Evolutionary conservation across 30 jellyfish, hydroid and myxozoan genomes (phyloP), one percentile per base, ranked within the genome.

Genomic region (Chrysaora quinquecirrha): DNA sequence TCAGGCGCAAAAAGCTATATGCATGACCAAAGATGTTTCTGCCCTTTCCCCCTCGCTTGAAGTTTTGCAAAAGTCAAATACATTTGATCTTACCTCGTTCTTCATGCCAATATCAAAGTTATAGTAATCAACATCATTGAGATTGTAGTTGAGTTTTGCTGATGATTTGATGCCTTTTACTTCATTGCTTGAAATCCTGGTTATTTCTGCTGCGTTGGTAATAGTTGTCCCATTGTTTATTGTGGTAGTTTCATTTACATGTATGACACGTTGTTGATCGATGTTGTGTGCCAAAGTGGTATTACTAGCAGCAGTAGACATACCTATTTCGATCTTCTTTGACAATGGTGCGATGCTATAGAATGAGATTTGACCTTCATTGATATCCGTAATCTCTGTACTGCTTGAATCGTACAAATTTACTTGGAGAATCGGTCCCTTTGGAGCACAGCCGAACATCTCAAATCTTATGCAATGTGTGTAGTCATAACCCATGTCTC

Each of bases 401-500:
- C 21, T 32, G 66, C 18, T 35, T 9, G 9, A 27, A 11, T 3
- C 49, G 71, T 1, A 24, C 14, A 0, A 7, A 12, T 22, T 23
- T n/a, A n/a, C n/a, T 21, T 16, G 20, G 43, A 30, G 20, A 10
- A 22, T 46, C 2, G 68, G 38, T 0, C 84, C 71, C 49, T 28
- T 43, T 25, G 58, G 38, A 52, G 48, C 32, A 32, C 84, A 72
- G 38, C 84, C 84, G 48, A 72, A 72, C 24, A 72, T 7, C 70
- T 72, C 84, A 16, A 72, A 43, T 48, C 84, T 47, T 49, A 72
- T 20, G 49, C 84, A 72, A 22, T 1, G 24, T 19, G 25, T 72
- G n/a, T n/a, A n/a, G n/a, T n/a, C n/a, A 30, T 27, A 3, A 1
- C 63, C 33, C 2, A 32, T 11, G 29, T n/a, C 14, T 52, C 84